Conservation (phyloP, 1,140 invertebrate species). For the Dolichoris vasculosae region DNA sequence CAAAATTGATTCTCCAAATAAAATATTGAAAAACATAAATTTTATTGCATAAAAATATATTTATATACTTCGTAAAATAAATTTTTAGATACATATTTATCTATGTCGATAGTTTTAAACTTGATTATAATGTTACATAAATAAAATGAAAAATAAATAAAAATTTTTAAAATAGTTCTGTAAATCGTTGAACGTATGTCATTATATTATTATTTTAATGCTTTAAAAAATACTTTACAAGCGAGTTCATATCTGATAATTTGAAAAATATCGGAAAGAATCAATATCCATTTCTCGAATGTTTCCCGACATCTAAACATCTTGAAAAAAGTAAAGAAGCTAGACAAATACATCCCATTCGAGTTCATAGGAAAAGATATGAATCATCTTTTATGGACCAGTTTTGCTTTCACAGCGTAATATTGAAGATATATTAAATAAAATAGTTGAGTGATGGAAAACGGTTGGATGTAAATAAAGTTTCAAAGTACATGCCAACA, state of each 20-base stretch:
- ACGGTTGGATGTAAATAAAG: not conserved
- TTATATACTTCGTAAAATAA: too few species aligned
- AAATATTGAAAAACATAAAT: too few species aligned
- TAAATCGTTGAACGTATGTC: too few species aligned
- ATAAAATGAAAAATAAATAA: too few species aligned
- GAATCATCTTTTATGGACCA: not conserved
- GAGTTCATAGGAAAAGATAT: not conserved
- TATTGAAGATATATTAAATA: constrained; percentile 5
- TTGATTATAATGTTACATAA: too few species aligned
- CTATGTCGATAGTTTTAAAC: too few species aligned
- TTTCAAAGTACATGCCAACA: not conserved
- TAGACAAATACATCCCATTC: not conserved
- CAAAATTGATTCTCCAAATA: too few species aligned
- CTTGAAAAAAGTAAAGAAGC: not conserved
- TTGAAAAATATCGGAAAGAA: not conserved
- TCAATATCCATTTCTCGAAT: not conserved
- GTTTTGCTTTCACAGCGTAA: not conserved
- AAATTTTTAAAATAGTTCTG: too few species aligned
- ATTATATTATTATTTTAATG: not conserved
- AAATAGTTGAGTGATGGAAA: not conserved
- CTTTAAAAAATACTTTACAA: not conserved
- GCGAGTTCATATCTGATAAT: not conserved
- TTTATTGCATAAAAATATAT: too few species aligned
- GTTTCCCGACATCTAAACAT: not conserved
- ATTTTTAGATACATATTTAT: too few species aligned